Evolutionary conservation across 2,888 invertebrate genomes (phyloP).

Genomic region (Xanthorhoe spadicearia): DNA sequence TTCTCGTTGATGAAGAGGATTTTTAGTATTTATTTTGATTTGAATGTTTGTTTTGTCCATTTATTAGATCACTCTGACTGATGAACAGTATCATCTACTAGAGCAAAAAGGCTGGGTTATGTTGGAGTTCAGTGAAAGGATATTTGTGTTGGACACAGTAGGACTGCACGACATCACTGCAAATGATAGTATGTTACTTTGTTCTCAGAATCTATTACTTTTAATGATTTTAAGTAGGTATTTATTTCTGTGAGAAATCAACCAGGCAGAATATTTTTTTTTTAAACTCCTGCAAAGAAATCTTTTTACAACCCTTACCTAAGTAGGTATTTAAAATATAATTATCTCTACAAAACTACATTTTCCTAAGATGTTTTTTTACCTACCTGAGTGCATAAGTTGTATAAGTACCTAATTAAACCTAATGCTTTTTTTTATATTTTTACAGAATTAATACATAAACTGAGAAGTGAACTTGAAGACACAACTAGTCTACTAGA

Average conservation of each 20-base stretch:
- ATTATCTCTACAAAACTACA: too few relatives aligned
- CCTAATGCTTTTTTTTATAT: conserved; percentile 1
- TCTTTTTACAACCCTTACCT: neutral
- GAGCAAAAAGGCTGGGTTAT: conserved; percentile 78
- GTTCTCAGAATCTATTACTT: neutral
- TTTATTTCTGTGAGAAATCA: too few relatives aligned
- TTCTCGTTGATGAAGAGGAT: too few relatives aligned
- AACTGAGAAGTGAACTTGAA: conserved; percentile 59
- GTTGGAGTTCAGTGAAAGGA: conserved; percentile 68
- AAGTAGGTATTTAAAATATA: neutral
- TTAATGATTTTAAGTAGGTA: too few relatives aligned
- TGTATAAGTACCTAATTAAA: too few relatives aligned
- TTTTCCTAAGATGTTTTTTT: conserved; percentile 7
- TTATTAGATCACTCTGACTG: conserved; percentile 68
- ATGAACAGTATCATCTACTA: conserved; percentile 71
- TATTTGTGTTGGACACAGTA: conserved; percentile 68
- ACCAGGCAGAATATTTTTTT: too few relatives aligned
- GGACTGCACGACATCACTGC: conserved; percentile 75
- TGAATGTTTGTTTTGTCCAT: neutral
- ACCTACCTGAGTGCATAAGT: conserved; percentile 7
- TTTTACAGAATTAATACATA: conserved; percentile 65
- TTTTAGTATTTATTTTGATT: too few relatives aligned
- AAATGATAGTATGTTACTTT: conserved; percentile 63
- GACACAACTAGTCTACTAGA: conserved; percentile 34
- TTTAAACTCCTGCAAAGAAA: neutral